phyloP scores from a whole-genome alignment of 1,140 invertebrate genomes.

The Drosophila nebulosa region DNA sequence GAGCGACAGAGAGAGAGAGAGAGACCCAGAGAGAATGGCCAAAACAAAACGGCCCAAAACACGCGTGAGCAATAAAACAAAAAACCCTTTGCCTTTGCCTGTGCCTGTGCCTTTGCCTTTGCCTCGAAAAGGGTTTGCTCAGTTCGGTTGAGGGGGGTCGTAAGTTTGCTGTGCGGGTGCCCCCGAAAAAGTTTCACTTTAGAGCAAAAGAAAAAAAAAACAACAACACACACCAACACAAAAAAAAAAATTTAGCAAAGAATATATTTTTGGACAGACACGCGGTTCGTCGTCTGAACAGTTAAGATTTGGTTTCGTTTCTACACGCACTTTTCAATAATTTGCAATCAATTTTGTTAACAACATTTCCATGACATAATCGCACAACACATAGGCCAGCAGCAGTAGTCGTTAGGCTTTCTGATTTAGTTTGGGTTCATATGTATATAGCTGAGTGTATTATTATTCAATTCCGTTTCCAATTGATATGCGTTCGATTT shows the following conservation, averaged over 20 bases:
- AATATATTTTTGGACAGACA: background rate
- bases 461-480: slow-evolving; percentile 35
- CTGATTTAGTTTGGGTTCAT: background rate
- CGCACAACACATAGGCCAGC: background rate
- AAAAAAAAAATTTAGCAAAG: background rate
- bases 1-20: slow-evolving; percentile 15
- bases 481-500: slow-evolving; percentile 32
- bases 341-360: background rate
- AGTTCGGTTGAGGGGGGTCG: too few relatives aligned
- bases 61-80: slow-evolving; percentile 7
- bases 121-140: too few relatives aligned
- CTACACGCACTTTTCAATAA: background rate
- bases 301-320: background rate
- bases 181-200: too few relatives aligned
- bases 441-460: background rate
- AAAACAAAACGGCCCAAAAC: slow-evolving; percentile 10
- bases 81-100: background rate
- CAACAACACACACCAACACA: background rate
- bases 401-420: background rate
- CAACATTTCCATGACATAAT: slow-evolving; percentile 59
- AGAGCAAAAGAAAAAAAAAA: too few relatives aligned
- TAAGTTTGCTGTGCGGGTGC: too few relatives aligned
- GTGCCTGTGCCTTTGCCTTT: too few relatives aligned
- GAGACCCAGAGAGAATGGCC: slow-evolving; percentile 1
- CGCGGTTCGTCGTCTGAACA: slow-evolving; percentile 29